Evolutionary conservation across 2,113 vertebrate species (phyloP), one percentile per base, ranked within the genome.

Genomic region (Suricata suricatta): DNA sequence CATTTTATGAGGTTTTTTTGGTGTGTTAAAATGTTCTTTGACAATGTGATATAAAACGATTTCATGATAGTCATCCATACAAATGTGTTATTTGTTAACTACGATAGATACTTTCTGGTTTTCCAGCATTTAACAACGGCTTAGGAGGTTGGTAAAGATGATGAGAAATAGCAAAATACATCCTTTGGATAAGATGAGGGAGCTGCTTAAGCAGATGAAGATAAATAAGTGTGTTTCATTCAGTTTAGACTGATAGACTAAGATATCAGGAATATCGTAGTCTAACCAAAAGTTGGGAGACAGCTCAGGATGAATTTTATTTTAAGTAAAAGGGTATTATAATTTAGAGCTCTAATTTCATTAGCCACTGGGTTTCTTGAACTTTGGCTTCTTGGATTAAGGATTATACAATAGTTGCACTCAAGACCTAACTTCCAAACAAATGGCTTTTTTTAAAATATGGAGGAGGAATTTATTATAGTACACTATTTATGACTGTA

Each of bases 11-110:
- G 31, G 1, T 21, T 44, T 63, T 63, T 92, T 71, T 13, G 19
- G 17, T n/a, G 17, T 84, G 80, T 74, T 74, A 64, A 76, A 93
- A 76, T 83, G n/a, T 35, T 84, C 50, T 93, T 80, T 93, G 84
- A 68, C 84, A 87, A 44, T 87, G 10, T 68, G 72, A 15, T 81
- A 14, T 38, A 66, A 89, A 89, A 41, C 38, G 23, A 71, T 31
- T 69, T 63, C 41, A 38, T 47, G 17, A 27, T 84, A 23, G 47
- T 72, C 57, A 64, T 88, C 82, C 64, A 14, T 82, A 87, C 69
- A 11, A 17, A 79, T 80, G 21, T 17, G n/a, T 66, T 7, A 79
- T 86, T 60, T 25, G 17, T 69, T 95, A 71, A 71, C 38, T 91
- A 60, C 23, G 57, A 25, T 29, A 12, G 57, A 25, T 29, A 12